These are phyloP conservation scores for Dicaeum eximium DNA, from an alignment of 2,113 vertebrate species.

Conservation along the genomic window DNA sequence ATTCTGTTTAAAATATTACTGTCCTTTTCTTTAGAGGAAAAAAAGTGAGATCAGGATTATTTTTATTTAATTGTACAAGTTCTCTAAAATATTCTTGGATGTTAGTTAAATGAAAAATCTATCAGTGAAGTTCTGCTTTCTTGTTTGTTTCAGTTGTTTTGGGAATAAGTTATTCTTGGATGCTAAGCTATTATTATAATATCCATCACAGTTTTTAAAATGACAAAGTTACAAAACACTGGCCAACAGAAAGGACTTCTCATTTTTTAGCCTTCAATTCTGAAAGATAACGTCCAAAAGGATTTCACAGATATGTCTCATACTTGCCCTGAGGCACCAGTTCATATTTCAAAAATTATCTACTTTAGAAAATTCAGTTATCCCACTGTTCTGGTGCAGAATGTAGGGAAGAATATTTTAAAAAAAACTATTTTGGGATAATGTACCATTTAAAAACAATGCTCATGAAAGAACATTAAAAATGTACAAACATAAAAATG, in stretches of 20 bases:
- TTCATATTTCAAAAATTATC: conserved; percentile 24
- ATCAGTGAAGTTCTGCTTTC: background rate
- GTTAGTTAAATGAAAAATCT: background rate
- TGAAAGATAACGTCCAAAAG: background rate
- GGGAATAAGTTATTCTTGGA: background rate
- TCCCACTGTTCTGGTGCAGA: background rate
- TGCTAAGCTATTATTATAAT: background rate
- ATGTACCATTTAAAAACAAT: background rate
- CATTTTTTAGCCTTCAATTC: conserved; percentile 6
- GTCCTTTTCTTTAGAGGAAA: background rate
- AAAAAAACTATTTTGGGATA: background rate
- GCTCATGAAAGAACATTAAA: background rate
- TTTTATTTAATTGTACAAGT: background rate
- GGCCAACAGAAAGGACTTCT: background rate
- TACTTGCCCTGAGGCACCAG: background rate
- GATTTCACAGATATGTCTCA: conserved; percentile 6
- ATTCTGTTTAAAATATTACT: background rate
- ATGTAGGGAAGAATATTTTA: background rate
- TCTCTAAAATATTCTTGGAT: background rate
- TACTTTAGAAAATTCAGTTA: background rate
- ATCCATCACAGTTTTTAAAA: background rate
- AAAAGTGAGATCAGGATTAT: background rate
- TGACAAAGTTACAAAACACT: background rate
- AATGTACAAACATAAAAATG: background rate
- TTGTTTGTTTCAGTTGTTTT: background rate